Conservation (phyloP, 2,888 invertebrate genomes). For the Andrena haemorrhoa region DNA sequence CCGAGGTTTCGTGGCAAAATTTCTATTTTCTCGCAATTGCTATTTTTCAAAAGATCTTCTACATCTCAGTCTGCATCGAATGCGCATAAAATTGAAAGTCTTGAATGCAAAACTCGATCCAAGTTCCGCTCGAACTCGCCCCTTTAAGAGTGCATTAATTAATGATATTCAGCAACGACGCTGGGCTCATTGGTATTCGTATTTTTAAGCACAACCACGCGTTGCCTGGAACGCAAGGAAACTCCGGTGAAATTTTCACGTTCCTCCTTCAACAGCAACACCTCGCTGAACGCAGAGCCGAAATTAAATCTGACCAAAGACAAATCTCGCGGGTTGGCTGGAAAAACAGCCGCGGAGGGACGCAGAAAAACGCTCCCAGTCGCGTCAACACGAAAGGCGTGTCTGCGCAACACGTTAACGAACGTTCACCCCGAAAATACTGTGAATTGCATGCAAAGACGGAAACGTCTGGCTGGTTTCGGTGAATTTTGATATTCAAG, state of each 20-base stretch:
- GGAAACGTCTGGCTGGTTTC: background rate
- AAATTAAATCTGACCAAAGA: constrained; percentile 26
- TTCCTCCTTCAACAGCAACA: background rate
- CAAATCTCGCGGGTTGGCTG: constrained; percentile 2
- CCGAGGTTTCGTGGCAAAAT: background rate
- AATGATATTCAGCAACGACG: background rate
- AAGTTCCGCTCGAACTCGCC: background rate
- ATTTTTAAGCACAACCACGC: background rate
- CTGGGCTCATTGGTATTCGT: background rate
- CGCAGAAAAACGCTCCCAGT: background rate
- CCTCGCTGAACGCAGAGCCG: background rate
- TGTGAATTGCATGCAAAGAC: constrained; percentile 28
- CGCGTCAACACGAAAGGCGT: background rate
- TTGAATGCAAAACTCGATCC: background rate
- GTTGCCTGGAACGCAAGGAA: background rate
- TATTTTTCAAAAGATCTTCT: too few relatives aligned
- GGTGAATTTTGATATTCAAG: background rate
- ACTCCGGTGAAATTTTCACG: background rate
- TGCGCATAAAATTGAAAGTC: background rate
- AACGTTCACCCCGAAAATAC: constrained; percentile 16
- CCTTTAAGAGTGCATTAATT: constrained; percentile 5
- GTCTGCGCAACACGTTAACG: constrained; percentile 36
- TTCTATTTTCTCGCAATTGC: background rate
- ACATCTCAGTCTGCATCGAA: too few relatives aligned
- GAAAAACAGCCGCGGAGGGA: background rate